phyloP scores from a whole-genome alignment of 2,113 vertebrate species.

The Paraplagusia blochii region DNA sequence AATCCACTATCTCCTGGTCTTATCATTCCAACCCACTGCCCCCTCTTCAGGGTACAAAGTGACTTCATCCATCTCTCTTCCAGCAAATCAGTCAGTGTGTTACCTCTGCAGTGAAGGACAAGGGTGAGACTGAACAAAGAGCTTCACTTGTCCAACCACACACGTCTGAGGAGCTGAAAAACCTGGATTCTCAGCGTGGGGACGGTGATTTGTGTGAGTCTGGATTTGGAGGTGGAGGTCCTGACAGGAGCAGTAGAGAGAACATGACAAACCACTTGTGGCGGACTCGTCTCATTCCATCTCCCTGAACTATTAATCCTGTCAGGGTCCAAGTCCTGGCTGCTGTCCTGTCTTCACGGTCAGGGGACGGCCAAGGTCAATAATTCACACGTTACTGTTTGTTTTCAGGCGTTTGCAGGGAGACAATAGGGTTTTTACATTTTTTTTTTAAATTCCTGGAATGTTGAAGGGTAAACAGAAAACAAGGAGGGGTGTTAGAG shows the following conservation, averaged over 20 bases:
- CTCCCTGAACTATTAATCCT: constrained; percentile 49
- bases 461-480: constrained; percentile 34
- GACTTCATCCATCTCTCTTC: constrained; percentile 59
- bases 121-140: constrained; percentile 55
- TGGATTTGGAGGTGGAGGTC: constrained; percentile 11
- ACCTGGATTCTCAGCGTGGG: constrained; percentile 28
- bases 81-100: constrained; percentile 47
- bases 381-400: constrained; percentile 37
- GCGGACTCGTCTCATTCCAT: constrained; percentile 45
- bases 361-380: constrained; percentile 39
- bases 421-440: constrained; percentile 27
- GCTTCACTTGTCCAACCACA: constrained; percentile 49
- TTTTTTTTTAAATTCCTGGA: neutral
- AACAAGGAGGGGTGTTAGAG: constrained; percentile 37
- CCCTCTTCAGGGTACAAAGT: constrained; percentile 60
- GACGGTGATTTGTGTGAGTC: constrained; percentile 30
- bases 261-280: constrained; percentile 64
- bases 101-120: constrained; percentile 45
- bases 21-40: constrained; percentile 47
- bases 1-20: constrained; percentile 34
- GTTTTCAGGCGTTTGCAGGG: constrained; percentile 2
- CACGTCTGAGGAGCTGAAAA: constrained; percentile 27
- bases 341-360: constrained; percentile 31
- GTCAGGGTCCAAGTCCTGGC: constrained; percentile 19
- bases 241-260: constrained; percentile 42